Percentiles rank a stretch among this genome's conserved stretches.
Evolutionary conservation across 2,888 invertebrate genomes (phyloP).

Genomic region (Zhuqinia jingwanae): DNA sequence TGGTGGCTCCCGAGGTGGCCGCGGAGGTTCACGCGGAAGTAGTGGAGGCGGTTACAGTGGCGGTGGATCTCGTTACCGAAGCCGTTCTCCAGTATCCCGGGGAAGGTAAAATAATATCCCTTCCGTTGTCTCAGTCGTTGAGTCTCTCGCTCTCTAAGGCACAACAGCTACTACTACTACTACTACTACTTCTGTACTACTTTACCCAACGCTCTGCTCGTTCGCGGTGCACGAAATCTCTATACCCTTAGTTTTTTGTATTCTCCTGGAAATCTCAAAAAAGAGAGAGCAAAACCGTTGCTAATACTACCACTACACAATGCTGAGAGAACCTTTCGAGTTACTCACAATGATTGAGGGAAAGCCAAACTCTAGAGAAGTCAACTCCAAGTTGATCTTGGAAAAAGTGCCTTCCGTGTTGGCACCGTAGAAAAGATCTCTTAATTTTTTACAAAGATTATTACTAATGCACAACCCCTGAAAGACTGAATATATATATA

Average conservation of each 20-base stretch:
- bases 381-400: not conserved
- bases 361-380: conserved; percentile 62
- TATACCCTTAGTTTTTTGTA: conserved; percentile 62
- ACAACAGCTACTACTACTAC: conserved; percentile 62
- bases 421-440: not conserved
- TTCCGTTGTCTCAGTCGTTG: conserved; percentile 71
- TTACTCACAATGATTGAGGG: conserved; percentile 73
- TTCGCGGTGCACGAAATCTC: conserved; percentile 69
- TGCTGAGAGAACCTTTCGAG: conserved; percentile 67
- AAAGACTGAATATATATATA: not conserved
- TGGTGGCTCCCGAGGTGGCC: conserved; percentile 81
- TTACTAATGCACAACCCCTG: conserved; percentile 19
- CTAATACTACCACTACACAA: conserved; percentile 48
- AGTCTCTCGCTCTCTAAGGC: conserved; percentile 69
- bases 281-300: conserved; percentile 22
- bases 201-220: conserved; percentile 57
- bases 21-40: conserved; percentile 79
- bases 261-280: conserved; percentile 53
- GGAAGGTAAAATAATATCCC: conserved; percentile 81
- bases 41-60: conserved; percentile 82
- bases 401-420: not conserved
- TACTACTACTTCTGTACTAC: conserved; percentile 67
- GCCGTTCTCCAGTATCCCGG: conserved; percentile 82
- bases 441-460: too few relatives aligned
- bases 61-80: conserved; percentile 82